Evolutionary conservation across 2,797 vertebrate species (phyloP).

Genomic region (Gymnodraco acuticeps): DNA sequence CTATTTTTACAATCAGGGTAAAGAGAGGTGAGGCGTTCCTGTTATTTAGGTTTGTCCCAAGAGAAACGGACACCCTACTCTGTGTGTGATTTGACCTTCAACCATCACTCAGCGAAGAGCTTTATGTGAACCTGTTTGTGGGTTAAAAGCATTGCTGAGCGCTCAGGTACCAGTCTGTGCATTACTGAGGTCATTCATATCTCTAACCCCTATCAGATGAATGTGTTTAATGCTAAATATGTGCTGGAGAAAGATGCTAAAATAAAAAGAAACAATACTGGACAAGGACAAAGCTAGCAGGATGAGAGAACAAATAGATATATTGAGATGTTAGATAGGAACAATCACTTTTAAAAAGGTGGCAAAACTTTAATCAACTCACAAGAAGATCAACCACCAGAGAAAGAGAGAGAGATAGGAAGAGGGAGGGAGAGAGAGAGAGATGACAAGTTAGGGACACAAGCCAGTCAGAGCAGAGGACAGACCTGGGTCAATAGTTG

Average conservation of each 20-base stretch:
- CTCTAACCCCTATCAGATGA: constrained; percentile 31
- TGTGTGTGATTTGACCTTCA: constrained; percentile 53
- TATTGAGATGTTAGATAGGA: neutral
- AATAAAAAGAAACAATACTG: neutral
- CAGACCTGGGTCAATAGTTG: constrained; percentile 82
- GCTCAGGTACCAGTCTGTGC: constrained; percentile 28
- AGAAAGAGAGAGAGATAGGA: constrained; percentile 12
- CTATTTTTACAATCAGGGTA: constrained; percentile 33
- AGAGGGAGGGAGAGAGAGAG: constrained; percentile 32
- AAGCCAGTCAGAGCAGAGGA: constrained; percentile 83
- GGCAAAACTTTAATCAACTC: constrained; percentile 41
- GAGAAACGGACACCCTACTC: constrained; percentile 32
- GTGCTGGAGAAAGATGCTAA: neutral
- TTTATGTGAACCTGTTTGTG: constrained; percentile 55
- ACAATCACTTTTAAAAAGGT: constrained; percentile 16
- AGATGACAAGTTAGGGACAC: constrained; percentile 78
- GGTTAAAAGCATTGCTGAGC: constrained; percentile 60
- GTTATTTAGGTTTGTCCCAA: constrained; percentile 19
- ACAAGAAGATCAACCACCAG: constrained; percentile 26
- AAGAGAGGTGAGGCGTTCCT: constrained; percentile 22
- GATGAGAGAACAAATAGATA: neutral
- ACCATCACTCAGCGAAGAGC: constrained; percentile 38
- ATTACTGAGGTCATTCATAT: constrained; percentile 48
- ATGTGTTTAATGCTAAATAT: constrained; percentile 31
- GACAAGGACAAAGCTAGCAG: neutral